Base-by-base conservation (phyloP, 2,113 vertebrate species). In the Nanorana parkeri region DNA sequence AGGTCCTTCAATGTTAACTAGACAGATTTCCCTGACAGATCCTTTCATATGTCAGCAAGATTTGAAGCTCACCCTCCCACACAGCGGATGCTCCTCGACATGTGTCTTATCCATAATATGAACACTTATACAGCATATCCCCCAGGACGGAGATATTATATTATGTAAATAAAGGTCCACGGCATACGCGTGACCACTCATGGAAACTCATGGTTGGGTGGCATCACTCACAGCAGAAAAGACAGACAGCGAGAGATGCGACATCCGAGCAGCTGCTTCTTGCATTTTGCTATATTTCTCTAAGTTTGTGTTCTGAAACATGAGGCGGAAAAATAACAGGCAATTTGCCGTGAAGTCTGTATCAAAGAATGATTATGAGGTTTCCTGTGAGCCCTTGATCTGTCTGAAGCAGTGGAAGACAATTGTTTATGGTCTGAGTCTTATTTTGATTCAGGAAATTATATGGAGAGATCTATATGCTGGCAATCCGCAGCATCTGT, bases 371-470 rank as follows among this genome's bases (percentile, higher is more conserved):
- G 51, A 55, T 67, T 67, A 47, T 75, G 32, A 76, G 73, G 73
- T 26, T 63, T 76, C 71, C 36, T 41, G 73, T 23, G 61, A 23
- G n/a, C 32, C 73, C 55, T 76, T 76, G 73, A 76, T 76, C 32
- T 51, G 32, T 76, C 32, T 51, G 23, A 51, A 64, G 73, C 17
- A 21, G n/a, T 23, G 73, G 58, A 76, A 63, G 73, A 64, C 56
- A 51, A 76, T 76, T 64, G 58, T 76, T 60, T 76, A 76, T 63
- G 73, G 73, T 63, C 73, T 63, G 73, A 76, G 73, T 76, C 63
- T 61, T 61, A 47, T 61, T 75, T 76, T 54, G 36, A 64, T 52
- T 80, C 56, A 61, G 78, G 78, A 80, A 80, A 72, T 80, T 47
- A 72, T 54, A 72, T 69, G 17, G 41, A 61, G 17, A 17, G 32